Conservation (phyloP, 2,113 vertebrate species). For the Bubo scandiacus region DNA sequence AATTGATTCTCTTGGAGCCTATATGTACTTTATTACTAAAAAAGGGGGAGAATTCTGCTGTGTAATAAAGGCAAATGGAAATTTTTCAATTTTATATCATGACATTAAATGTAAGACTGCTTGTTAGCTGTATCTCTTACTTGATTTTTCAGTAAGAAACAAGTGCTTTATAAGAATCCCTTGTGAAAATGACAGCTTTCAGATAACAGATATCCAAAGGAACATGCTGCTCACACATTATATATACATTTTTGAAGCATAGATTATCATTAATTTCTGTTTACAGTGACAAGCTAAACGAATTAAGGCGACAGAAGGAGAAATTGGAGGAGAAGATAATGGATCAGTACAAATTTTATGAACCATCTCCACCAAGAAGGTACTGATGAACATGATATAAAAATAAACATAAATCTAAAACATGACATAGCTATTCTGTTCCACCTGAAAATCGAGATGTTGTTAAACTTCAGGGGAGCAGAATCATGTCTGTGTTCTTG, state of each 20-base stretch:
- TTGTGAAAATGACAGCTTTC: neutral
- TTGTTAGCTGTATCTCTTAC: neutral
- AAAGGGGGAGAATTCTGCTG: neutral
- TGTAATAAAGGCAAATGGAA: neutral
- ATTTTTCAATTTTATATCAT: neutral
- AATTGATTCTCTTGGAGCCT: neutral
- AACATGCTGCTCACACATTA: neutral
- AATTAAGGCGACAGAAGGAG: conserved; percentile 95
- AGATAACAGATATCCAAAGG: neutral
- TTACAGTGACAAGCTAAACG: conserved; percentile 94
- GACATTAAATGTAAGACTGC: neutral
- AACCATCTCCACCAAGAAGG: conserved; percentile 96
- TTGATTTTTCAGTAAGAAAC: neutral
- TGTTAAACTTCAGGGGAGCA: neutral
- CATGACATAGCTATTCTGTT: neutral
- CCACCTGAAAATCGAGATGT: neutral
- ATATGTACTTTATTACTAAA: neutral
- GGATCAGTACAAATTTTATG: conserved; percentile 99
- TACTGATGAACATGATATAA: conserved; percentile 40
- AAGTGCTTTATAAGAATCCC: neutral
- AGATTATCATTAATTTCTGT: neutral
- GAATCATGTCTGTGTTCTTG: neutral
- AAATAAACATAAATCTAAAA: neutral
- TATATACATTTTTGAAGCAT: neutral
- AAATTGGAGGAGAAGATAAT: conserved; percentile 99